These are phyloP conservation scores for Zygothrica quintamaculata DNA, from an alignment of 2,888 invertebrate genomes.

Conservation along the genomic window DNA sequence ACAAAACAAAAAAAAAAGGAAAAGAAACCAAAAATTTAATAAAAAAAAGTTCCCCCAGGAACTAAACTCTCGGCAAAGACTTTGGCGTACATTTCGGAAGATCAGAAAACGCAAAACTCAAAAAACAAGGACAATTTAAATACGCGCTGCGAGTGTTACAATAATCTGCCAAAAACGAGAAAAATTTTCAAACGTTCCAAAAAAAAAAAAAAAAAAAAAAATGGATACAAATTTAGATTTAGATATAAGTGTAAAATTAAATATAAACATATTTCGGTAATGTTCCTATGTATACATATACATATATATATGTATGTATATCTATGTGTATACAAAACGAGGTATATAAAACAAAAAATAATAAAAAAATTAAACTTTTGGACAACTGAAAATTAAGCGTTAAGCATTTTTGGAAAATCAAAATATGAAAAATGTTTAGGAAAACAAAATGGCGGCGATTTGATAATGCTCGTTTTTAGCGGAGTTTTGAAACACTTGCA, in stretches of 20 bases:
- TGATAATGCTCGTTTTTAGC: conserved; percentile 45
- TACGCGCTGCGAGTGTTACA: conserved; percentile 62
- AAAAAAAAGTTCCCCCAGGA: conserved; percentile 24
- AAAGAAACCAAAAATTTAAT: conserved; percentile 23
- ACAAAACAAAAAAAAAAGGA: conserved; percentile 29
- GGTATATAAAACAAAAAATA: conserved; percentile 53
- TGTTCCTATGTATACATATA: conserved; percentile 80
- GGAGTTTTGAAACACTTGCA: conserved; percentile 47
- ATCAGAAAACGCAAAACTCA: conserved; percentile 55
- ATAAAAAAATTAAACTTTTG: conserved; percentile 56
- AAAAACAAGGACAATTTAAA: conserved; percentile 39
- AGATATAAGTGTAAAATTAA: conserved; percentile 83
- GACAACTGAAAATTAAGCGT: conserved; percentile 70
- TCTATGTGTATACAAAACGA: conserved; percentile 41
- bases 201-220: too few relatives aligned
- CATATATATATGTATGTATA: conserved; percentile 30
- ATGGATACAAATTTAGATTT: conserved; percentile 61
- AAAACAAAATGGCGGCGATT: conserved; percentile 35
- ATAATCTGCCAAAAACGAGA: conserved; percentile 23
- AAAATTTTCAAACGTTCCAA: conserved; percentile 30
- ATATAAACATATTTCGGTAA: conserved; percentile 83
- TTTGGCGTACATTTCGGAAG: conserved; percentile 76
- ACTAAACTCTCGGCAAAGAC: conserved; percentile 67
- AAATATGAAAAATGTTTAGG: conserved; percentile 44
- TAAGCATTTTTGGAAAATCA: conserved; percentile 67